These are phyloP conservation scores for Epizoanthus illoricatus DNA, from an alignment of 92 coral and sea anemone species.

Conservation along the genomic window DNA sequence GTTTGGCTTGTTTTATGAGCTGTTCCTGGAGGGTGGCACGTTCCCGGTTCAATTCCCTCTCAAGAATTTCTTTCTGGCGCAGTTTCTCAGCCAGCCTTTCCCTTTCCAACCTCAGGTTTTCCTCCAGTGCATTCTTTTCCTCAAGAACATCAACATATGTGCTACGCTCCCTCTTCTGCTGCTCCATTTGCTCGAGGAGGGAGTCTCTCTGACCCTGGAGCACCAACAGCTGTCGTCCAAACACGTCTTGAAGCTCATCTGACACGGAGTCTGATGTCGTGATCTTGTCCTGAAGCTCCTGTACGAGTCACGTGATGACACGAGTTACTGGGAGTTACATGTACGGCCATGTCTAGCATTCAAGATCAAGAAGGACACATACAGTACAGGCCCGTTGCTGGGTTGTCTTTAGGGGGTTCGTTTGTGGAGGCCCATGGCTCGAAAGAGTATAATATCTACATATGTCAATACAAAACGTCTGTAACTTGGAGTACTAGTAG, in stretches of 20 bases:
- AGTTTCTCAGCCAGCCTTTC: slow-evolving; percentile 86
- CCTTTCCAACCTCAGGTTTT: slow-evolving; percentile 86
- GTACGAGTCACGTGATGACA: slow-evolving; percentile 4
- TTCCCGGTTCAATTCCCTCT: slow-evolving; percentile 87
- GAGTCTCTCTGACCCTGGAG: slow-evolving; percentile 92
- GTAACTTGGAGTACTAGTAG: too few relatives aligned
- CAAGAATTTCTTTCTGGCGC: slow-evolving; percentile 88
- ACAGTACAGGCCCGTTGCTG: too few relatives aligned
- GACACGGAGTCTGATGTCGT: slow-evolving; percentile 91
- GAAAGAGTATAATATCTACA: too few relatives aligned
- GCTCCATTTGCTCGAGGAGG: slow-evolving; percentile 83
- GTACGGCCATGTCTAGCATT: too few relatives aligned
- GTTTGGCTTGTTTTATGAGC: slow-evolving; percentile 89
- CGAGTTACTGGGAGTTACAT: neutral
- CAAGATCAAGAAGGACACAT: too few relatives aligned
- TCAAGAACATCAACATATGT: slow-evolving; percentile 91
- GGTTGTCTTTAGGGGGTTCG: too few relatives aligned
- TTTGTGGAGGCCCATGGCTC: too few relatives aligned
- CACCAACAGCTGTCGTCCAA: slow-evolving; percentile 87
- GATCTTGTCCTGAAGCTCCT: slow-evolving; percentile 92
- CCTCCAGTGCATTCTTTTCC: slow-evolving; percentile 91
- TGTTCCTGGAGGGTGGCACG: slow-evolving; percentile 90
- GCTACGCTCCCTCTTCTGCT: slow-evolving; percentile 90
- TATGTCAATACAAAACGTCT: too few relatives aligned
- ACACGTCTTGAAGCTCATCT: slow-evolving; percentile 90